Conservation (phyloP, 1,140 invertebrate species). For the Drosophila miranda region DNA sequence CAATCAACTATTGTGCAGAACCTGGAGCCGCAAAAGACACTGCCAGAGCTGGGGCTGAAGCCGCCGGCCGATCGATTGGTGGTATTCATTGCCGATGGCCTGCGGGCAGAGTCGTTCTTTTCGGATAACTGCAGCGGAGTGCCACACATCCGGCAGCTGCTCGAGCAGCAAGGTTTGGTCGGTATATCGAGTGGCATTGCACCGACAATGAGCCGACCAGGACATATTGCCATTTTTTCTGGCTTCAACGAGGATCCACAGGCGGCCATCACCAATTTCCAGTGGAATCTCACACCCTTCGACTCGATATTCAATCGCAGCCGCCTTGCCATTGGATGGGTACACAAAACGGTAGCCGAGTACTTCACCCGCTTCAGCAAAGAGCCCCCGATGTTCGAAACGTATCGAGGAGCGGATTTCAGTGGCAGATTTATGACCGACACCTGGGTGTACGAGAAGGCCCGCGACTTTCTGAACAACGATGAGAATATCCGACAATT, state of each 20-base stretch:
- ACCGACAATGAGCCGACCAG: constrained; percentile 97
- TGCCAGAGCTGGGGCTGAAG: constrained; percentile 65
- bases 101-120: constrained; percentile 91
- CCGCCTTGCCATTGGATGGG: constrained; percentile 86
- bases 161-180: constrained; percentile 86
- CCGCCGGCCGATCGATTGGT: constrained; percentile 90
- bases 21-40: constrained; percentile 83
- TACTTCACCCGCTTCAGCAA: constrained; percentile 1
- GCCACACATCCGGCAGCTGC: constrained; percentile 48
- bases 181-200: constrained; percentile 95
- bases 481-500: constrained; percentile 80
- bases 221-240: constrained; percentile 96
- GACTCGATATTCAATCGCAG: constrained; percentile 98
- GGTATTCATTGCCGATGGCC: constrained; percentile 93
- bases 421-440: background rate
- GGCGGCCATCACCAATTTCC: constrained; percentile 95
- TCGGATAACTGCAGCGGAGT: constrained; percentile 63
- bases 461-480: constrained; percentile 85
- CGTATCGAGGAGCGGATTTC: background rate
- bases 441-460: constrained; percentile 6
- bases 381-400: constrained; percentile 6
- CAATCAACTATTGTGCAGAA: constrained; percentile 85
- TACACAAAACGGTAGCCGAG: background rate
- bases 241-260: constrained; percentile 98
- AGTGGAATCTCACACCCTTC: constrained; percentile 97